These are phyloP conservation scores for Camelus bactrianus DNA, from an alignment of 2,113 vertebrate species.

Conservation along the genomic window DNA sequence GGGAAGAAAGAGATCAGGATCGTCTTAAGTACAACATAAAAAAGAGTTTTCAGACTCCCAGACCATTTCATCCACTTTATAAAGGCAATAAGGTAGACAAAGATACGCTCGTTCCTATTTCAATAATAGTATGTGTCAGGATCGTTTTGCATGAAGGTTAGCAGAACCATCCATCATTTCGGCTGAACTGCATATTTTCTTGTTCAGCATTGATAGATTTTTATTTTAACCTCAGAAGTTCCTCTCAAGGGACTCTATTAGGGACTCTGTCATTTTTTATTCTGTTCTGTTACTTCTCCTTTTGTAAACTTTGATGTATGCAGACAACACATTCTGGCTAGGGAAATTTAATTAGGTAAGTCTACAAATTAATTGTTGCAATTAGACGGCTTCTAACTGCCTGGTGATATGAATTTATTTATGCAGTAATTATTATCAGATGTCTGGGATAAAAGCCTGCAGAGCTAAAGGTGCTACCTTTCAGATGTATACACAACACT, in stretches of 20 bases:
- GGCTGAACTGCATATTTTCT: slow-evolving; percentile 61
- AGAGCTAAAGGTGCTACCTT: slow-evolving; percentile 77
- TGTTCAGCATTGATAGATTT: slow-evolving; percentile 75
- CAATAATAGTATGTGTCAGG: slow-evolving; percentile 66
- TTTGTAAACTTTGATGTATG: slow-evolving; percentile 75
- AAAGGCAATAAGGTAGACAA: slow-evolving; percentile 68
- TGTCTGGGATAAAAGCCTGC: slow-evolving; percentile 81
- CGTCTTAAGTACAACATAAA: slow-evolving; percentile 67
- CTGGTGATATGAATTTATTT: slow-evolving; percentile 84
- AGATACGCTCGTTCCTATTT: slow-evolving; percentile 75
- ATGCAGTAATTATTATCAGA: slow-evolving; percentile 81
- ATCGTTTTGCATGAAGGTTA: slow-evolving; percentile 70
- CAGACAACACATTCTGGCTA: slow-evolving; percentile 74
- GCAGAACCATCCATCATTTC: slow-evolving; percentile 61
- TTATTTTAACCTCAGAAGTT: slow-evolving; percentile 79
- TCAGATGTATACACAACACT: slow-evolving; percentile 70
- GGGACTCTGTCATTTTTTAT: slow-evolving; percentile 76
- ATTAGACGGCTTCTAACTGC: slow-evolving; percentile 83
- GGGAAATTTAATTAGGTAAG: slow-evolving; percentile 84
- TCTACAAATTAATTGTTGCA: slow-evolving; percentile 82
- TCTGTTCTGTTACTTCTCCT: slow-evolving; percentile 70
- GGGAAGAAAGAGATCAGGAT: slow-evolving; percentile 78
- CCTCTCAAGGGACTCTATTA: slow-evolving; percentile 75
- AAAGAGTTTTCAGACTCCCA: slow-evolving; percentile 69
- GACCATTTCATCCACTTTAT: slow-evolving; percentile 64